Conservation (phyloP, 2,888 invertebrate species). For the Heliconius charithonia region DNA sequence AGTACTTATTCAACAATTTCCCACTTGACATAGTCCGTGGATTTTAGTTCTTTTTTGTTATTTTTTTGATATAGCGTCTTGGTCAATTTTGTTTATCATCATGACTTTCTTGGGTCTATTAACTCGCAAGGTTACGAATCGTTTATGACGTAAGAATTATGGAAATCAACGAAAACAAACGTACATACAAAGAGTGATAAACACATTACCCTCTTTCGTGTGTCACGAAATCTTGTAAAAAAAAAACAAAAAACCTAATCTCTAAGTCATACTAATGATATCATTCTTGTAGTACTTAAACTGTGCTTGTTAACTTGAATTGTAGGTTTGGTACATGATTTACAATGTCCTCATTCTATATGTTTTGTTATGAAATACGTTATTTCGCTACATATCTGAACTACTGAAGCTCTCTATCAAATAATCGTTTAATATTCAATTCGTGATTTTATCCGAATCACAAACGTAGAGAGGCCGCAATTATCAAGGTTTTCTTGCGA, state of each 20-base stretch:
- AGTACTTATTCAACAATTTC: neutral
- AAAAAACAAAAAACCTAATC: neutral
- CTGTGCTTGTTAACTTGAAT: neutral
- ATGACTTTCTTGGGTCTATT: neutral
- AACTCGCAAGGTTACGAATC: neutral
- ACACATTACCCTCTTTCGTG: neutral
- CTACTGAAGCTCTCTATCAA: conserved; percentile 21
- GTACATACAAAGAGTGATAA: neutral
- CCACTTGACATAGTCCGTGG: neutral
- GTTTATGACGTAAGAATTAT: neutral
- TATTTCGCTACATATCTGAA: neutral
- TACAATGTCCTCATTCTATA: neutral
- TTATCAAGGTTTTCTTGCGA: conserved; percentile 43
- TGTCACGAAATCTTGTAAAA: neutral
- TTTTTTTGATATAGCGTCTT: neutral
- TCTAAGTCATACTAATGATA: neutral
- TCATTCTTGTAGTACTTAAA: neutral
- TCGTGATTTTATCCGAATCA: conserved; percentile 38
- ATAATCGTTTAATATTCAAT: conserved; percentile 38
- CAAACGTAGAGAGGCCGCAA: conserved; percentile 28
- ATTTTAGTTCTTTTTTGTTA: neutral
- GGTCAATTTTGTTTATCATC: neutral
- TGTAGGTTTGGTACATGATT: neutral
- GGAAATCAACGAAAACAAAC: neutral
- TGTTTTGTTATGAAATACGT: neutral